These are phyloP conservation scores for Fregetta grallaria DNA, from an alignment of 2,113 vertebrate genomes.

Conservation along the genomic window DNA sequence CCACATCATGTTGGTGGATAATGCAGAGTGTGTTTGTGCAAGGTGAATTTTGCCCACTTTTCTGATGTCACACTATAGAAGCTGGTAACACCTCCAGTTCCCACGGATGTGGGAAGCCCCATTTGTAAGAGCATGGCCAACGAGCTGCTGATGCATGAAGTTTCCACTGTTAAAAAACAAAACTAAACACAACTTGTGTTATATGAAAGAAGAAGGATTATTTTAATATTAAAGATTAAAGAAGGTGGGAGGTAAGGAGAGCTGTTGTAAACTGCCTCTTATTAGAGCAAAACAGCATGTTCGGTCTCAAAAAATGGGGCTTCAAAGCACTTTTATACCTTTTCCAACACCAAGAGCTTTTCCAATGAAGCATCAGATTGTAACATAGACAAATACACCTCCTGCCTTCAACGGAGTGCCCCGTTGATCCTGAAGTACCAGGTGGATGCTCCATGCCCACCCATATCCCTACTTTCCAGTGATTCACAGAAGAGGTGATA, in stretches of 20 bases:
- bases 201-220: neutral
- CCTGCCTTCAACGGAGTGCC: neutral
- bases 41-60: neutral
- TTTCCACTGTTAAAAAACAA: neutral
- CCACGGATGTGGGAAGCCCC: fast-evolving
- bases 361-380: neutral
- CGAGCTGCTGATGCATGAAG: neutral
- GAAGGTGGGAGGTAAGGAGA: neutral
- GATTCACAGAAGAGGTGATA: neutral
- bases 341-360: neutral
- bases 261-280: neutral
- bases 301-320: neutral
- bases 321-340: neutral
- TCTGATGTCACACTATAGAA: neutral
- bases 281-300: neutral
- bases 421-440: neutral
- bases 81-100: neutral
- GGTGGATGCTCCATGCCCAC: neutral
- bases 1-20: neutral
- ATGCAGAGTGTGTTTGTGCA: neutral
- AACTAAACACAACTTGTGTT: neutral
- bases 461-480: neutral
- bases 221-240: neutral
- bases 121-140: neutral
- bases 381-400: neutral